Conservation (phyloP, 2,113 vertebrate genomes). For the Pseudonaja textilis region DNA sequence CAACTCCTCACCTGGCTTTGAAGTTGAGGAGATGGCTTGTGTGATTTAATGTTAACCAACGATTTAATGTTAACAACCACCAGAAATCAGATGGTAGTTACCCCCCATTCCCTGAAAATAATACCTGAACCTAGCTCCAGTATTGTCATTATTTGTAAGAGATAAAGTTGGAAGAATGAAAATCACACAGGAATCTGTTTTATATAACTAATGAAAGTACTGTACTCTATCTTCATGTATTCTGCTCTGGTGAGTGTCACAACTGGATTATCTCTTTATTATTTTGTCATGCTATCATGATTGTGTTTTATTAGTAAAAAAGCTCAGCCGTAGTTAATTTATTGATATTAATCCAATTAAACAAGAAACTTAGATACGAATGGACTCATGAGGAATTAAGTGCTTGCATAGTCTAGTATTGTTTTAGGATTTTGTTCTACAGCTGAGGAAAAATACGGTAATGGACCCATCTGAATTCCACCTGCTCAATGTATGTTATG, state of each 20-base stretch:
- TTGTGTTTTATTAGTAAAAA: background rate
- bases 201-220: background rate
- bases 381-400: background rate
- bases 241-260: background rate
- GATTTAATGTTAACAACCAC: background rate
- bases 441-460: background rate
- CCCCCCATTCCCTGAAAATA: background rate
- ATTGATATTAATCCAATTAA: background rate
- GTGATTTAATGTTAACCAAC: background rate
- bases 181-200: background rate
- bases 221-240: background rate
- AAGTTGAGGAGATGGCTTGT: background rate
- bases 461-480: background rate
- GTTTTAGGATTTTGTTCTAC: background rate
- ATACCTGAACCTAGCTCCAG: background rate
- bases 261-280: background rate
- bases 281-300: background rate
- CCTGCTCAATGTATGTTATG: background rate
- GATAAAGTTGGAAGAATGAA: background rate
- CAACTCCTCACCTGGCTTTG: background rate
- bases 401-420: background rate
- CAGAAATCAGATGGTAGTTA: background rate
- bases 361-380: background rate
- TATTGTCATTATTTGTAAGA: background rate
- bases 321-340: background rate